Base-by-base conservation (phyloP, 2,113 vertebrate species). In the Cheirogaleus medius region DNA sequence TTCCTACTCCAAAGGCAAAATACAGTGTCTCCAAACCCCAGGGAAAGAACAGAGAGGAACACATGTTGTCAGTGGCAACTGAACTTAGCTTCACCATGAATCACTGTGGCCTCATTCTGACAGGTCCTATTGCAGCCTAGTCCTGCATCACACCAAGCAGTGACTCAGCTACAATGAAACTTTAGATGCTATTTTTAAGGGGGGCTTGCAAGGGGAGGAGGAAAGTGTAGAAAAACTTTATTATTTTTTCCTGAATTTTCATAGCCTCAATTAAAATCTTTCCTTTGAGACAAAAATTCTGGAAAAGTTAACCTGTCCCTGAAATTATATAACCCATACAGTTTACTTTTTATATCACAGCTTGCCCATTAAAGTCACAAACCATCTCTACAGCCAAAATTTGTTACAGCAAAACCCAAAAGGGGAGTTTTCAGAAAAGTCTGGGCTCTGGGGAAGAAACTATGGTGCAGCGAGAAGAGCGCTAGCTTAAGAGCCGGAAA, bases 51-150 rank as follows among this genome's bases (percentile, higher is more conserved):
- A 25, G 52, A 94, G 78, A 92, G 47, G n/a, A 94, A 81, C 42
- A 92, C 6, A 47, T 23, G 69, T 39, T 17, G 37, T 77, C 82
- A 80, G 27, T 71, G 87, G 54, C 20, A 52, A 94, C 90, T n/a
- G 66, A 80, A 60, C 56, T 80, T 0, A 3, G 42, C 87, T 96
- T 96, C 37, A 68, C 68, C 56, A 87, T 83, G 47, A 94, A 71
- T 93, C 90, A 93, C 52, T 20, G 47, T 90, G 93, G 96, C 66
- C 94, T 97, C 52, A 83, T 96, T 95, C 93, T 92, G 89, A 96
- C 69, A 94, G 66, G 95, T 82, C 47, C 54, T 29, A 85, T 49
- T 80, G 86, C 32, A 29, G 49, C 73, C 64, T 1, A 76, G 68
- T 23, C 94, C 76, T 0, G 52, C 47, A 80, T 88, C 81, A 87